Evolutionary conservation across 2,797 vertebrate species (phyloP).

Genomic region (Amblyopsis hoosieri): DNA sequence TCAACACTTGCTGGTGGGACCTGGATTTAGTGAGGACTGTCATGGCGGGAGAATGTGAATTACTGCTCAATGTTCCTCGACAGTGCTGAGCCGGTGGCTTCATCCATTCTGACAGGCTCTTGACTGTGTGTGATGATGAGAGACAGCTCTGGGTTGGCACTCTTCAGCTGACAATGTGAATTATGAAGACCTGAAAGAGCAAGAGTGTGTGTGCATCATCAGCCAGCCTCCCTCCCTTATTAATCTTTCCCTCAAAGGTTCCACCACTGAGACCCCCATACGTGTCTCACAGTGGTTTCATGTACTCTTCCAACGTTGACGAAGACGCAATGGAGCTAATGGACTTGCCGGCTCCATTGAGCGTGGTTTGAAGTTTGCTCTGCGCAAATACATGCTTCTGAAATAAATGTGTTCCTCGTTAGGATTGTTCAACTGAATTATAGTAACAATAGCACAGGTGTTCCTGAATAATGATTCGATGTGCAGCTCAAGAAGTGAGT

Average conservation of each 20-base stretch:
- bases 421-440: neutral
- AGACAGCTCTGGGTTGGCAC: constrained; percentile 73
- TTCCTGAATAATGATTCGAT: neutral
- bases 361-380: constrained; percentile 7
- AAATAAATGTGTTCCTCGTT: neutral
- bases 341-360: constrained; percentile 4
- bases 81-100: constrained; percentile 75
- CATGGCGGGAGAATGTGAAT: constrained; percentile 67
- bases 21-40: constrained; percentile 67
- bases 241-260: constrained; percentile 63
- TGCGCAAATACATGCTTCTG: neutral
- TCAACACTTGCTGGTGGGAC: constrained; percentile 51
- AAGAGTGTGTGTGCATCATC: constrained; percentile 58
- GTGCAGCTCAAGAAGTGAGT: neutral
- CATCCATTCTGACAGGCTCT: constrained; percentile 80
- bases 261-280: constrained; percentile 37
- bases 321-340: constrained; percentile 26
- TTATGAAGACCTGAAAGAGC: constrained; percentile 72
- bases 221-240: constrained; percentile 60
- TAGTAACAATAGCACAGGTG: neutral
- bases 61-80: constrained; percentile 73
- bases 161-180: constrained; percentile 81
- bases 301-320: neutral
- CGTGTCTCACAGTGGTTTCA: constrained; percentile 9
- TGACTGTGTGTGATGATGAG: constrained; percentile 80